A percentile compares a stretch with the other conserved stretches of the same genome.
Evolutionary conservation across 2,888 invertebrate genomes (phyloP).

Genomic region (Cosmopolites sordidus): DNA sequence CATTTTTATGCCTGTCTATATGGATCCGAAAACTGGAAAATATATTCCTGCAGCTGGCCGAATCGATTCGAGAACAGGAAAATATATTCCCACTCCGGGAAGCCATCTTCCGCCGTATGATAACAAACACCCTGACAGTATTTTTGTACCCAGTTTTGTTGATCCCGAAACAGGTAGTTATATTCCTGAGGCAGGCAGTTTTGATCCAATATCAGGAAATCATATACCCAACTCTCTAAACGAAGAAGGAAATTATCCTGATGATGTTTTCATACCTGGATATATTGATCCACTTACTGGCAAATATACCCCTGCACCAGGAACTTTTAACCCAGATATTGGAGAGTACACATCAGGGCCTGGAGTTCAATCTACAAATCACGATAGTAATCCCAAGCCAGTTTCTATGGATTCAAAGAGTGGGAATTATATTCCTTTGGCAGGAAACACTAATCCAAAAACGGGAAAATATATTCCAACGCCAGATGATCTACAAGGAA

Average conservation of each 20-base stretch:
- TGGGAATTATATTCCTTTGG: not conserved
- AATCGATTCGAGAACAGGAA: constrained; percentile 7
- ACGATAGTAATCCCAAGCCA: no score
- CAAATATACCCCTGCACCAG: constrained; percentile 1
- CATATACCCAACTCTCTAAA: not conserved
- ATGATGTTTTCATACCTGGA: not conserved
- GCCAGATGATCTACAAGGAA: no score
- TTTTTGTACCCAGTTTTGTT: not conserved
- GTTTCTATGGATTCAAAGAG: not conserved
- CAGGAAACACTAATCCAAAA: not conserved
- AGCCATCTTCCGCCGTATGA: not conserved
- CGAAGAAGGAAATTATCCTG: no score
- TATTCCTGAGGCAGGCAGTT: not conserved
- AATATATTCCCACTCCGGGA: not conserved
- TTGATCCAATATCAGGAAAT: not conserved
- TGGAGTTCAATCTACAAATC: no score
- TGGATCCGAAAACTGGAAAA: constrained; percentile 10
- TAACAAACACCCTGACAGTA: not conserved
- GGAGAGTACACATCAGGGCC: no score
- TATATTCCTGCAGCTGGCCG: not conserved
- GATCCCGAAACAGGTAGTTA: not conserved
- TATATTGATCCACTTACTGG: constrained; percentile 7
- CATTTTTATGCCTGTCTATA: not conserved
- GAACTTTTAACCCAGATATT: not conserved
- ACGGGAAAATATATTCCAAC: not conserved